phyloP scores from a whole-genome alignment of 2,888 invertebrate genomes.

The Scaptomyza flava region DNA sequence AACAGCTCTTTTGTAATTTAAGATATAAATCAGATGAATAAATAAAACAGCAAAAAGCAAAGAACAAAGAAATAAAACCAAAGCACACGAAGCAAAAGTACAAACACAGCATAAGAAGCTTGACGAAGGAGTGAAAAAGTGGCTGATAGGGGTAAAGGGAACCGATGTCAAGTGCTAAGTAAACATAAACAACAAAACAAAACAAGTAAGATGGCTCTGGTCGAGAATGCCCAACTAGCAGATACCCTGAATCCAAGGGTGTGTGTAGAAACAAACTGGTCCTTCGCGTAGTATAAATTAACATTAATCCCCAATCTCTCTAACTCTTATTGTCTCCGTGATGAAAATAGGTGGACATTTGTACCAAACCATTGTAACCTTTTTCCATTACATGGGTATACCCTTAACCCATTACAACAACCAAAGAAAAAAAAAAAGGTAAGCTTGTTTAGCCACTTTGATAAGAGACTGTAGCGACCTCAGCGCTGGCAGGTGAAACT shows the following conservation, averaged over 20 bases:
- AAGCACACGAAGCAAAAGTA: conserved; percentile 11
- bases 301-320: no score
- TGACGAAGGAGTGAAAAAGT: background rate
- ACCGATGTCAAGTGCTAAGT: conserved; percentile 50
- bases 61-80: conserved; percentile 2
- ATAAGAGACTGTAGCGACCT: conserved; percentile 33
- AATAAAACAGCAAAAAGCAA: conserved; percentile 23
- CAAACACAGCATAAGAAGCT: conserved; percentile 17
- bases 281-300: no score
- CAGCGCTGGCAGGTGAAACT: conserved; percentile 31
- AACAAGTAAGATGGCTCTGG: background rate
- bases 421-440: conserved; percentile 26
- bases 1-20: conserved; percentile 58
- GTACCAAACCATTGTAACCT: no score
- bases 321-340: no score
- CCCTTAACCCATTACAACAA: no score
- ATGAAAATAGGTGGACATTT: no score
- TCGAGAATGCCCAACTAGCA: no score
- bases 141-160: conserved; percentile 9
- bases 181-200: conserved; percentile 39
- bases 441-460: conserved; percentile 64
- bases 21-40: conserved; percentile 57
- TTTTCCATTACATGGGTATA: no score
- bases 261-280: no score
- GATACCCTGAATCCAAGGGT: no score